A percentile compares a stretch with the other conserved stretches of the same genome.
Evolutionary conservation across 1,140 invertebrate genomes (phyloP).

Genomic region (Lucilia cuprina): DNA sequence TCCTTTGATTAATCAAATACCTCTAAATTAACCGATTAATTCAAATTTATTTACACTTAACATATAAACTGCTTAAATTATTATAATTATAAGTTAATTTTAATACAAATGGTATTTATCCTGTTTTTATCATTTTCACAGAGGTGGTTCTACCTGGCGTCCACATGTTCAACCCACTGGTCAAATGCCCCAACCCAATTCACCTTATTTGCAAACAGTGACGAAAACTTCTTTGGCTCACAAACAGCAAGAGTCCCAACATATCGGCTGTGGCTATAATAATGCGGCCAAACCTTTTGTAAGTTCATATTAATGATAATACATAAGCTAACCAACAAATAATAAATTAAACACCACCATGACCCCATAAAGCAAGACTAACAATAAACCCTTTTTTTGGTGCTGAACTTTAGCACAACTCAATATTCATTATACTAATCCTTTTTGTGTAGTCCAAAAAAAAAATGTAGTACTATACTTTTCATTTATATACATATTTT

Average conservation of each 20-base stretch:
- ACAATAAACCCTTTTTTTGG: not conserved
- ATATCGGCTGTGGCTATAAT: slow-evolving; percentile 87
- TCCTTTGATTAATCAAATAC: too few species aligned
- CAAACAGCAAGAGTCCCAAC: slow-evolving; percentile 71
- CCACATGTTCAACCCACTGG: slow-evolving; percentile 77
- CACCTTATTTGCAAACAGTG: slow-evolving; percentile 70
- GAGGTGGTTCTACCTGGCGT: slow-evolving; percentile 82
- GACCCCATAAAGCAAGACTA: not conserved
- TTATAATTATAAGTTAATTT: not conserved
- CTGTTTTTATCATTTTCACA: slow-evolving; percentile 59
- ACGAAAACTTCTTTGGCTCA: slow-evolving; percentile 89
- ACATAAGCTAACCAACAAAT: too few species aligned
- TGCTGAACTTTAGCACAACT: not conserved
- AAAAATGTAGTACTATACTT: not conserved
- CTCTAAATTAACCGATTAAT: too few species aligned
- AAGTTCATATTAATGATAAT: slow-evolving; percentile 40
- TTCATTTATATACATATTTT: not conserved
- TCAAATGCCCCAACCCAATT: slow-evolving; percentile 69
- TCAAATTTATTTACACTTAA: too few species aligned
- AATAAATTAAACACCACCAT: not conserved
- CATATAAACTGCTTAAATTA: too few species aligned
- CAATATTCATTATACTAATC: slow-evolving; percentile 23
- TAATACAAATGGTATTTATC: too few species aligned
- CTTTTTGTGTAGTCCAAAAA: not conserved
- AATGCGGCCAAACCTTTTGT: slow-evolving; percentile 74